phyloP scores from a whole-genome alignment of 2,888 invertebrate genomes.

The Philonicus albiceps region DNA sequence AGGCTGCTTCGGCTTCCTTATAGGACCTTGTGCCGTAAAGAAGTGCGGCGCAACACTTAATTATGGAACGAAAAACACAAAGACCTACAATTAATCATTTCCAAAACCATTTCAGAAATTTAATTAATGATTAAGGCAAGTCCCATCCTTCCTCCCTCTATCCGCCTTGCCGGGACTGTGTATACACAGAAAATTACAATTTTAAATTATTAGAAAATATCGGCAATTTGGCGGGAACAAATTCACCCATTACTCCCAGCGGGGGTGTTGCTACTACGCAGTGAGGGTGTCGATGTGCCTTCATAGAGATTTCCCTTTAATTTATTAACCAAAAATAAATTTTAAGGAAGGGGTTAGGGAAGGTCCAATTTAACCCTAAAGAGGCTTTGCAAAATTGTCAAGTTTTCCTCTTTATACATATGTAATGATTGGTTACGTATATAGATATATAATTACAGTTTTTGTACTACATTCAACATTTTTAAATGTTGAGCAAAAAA shows the following conservation, averaged over 20 bases:
- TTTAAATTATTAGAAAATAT: conserved; percentile 22
- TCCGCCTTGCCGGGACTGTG: neutral
- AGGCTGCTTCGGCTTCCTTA: neutral
- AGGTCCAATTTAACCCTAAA: neutral
- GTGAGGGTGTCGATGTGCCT: neutral
- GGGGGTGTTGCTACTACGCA: neutral
- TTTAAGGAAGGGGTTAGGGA: neutral
- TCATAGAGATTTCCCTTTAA: neutral
- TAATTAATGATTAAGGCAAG: conserved; percentile 15
- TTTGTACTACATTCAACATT: neutral
- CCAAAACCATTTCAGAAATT: conserved; percentile 26
- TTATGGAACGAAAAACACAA: conserved; percentile 17
- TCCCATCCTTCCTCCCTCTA: neutral
- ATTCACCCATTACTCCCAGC: neutral
- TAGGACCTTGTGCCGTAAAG: neutral
- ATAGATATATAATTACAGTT: no score
- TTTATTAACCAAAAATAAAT: neutral
- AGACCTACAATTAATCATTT: conserved; percentile 32
- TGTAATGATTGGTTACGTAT: no score
- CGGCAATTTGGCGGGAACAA: conserved; percentile 1
- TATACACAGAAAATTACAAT: neutral
- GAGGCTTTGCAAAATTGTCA: neutral
- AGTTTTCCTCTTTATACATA: neutral
- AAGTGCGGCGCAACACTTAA: conserved; percentile 14
- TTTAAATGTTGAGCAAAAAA: no score